Evolutionary conservation across 2,113 vertebrate species (phyloP).

Genomic region (Sorex fumeus): DNA sequence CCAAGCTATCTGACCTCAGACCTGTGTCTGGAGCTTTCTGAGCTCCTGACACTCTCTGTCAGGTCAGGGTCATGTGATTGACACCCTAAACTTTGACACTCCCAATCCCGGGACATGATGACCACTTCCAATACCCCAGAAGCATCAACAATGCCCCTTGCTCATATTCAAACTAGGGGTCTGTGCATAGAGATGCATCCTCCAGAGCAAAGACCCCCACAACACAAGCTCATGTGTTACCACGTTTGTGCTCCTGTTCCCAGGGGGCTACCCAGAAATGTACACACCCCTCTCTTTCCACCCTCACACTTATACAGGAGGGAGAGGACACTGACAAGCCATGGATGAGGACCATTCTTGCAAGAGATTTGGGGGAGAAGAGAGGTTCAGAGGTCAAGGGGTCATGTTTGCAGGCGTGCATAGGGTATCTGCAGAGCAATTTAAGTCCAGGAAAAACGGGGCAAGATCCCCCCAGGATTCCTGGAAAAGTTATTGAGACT

Average conservation of each 20-base stretch:
- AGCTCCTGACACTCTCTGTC: neutral
- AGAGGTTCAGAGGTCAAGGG: too few relatives aligned
- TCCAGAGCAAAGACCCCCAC: neutral
- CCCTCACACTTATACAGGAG: neutral
- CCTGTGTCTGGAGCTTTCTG: neutral
- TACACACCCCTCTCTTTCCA: neutral
- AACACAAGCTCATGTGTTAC: neutral
- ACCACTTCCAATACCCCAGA: neutral
- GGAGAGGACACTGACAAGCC: neutral
- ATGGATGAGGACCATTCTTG: neutral
- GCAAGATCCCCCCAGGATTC: constrained; percentile 10
- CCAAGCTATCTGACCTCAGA: neutral
- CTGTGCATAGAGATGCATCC: neutral
- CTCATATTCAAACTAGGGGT: neutral
- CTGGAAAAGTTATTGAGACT: constrained; percentile 35
- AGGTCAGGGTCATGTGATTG: neutral
- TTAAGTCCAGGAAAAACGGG: neutral
- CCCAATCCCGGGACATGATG: fast-evolving
- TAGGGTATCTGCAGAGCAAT: neutral
- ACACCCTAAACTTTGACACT: neutral
- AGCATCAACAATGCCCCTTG: neutral
- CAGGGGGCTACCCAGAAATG: neutral
- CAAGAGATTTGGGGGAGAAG: neutral
- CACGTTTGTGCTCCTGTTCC: neutral
- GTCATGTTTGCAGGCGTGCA: neutral